These are phyloP conservation scores for Melipona quadrifasciata DNA, from an alignment of 1,140 invertebrate genomes.

Conservation along the genomic window DNA sequence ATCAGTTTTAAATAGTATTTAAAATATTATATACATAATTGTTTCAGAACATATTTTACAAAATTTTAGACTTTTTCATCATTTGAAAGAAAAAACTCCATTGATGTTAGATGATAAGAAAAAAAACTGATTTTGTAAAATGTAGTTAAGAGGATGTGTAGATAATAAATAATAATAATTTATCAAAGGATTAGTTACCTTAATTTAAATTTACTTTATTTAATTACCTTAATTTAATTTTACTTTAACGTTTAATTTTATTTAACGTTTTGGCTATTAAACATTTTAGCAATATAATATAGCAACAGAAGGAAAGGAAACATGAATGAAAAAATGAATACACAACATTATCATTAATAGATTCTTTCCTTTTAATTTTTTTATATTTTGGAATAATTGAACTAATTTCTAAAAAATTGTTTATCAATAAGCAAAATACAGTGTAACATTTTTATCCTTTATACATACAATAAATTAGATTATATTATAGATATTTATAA, in stretches of 20 bases:
- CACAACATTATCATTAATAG: neutral
- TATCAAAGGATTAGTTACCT: neutral
- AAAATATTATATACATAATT: neutral
- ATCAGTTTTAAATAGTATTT: neutral
- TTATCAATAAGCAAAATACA: neutral
- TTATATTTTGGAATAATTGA: neutral
- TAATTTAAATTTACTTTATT: neutral
- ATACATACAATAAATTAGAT: slow-evolving; percentile 21
- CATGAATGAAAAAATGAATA: neutral
- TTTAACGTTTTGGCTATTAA: neutral
- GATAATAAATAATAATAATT: slow-evolving; percentile 11
- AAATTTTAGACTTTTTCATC: slow-evolving; percentile 31
- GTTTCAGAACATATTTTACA: slow-evolving; percentile 51
- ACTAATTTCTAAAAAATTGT: neutral
- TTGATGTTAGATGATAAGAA: neutral
- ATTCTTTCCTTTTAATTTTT: neutral
- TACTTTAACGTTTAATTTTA: no score
- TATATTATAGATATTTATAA: slow-evolving; percentile 18
- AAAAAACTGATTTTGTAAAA: neutral
- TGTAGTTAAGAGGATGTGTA: neutral
- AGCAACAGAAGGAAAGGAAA: neutral
- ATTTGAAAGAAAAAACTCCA: no score
- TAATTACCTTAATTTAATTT: neutral
- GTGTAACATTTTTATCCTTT: neutral
- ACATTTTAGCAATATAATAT: neutral